phyloP scores from a whole-genome alignment of 2,113 vertebrate genomes.

The Falco punctatus region DNA sequence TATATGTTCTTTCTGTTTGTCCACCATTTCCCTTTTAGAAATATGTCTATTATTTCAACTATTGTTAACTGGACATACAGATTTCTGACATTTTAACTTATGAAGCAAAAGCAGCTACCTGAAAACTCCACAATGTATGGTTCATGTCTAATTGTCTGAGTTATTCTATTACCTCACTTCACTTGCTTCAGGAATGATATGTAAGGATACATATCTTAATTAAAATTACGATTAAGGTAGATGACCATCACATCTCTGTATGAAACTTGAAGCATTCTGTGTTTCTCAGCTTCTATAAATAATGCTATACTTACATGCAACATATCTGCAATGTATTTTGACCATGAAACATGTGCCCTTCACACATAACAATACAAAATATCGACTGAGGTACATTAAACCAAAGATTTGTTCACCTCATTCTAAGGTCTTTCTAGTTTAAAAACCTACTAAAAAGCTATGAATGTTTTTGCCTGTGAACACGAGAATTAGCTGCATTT shows the following conservation, averaged over 20 bases:
- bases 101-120: background rate
- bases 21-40: background rate
- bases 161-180: background rate
- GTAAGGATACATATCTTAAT: background rate
- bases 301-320: background rate
- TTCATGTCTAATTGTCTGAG: background rate
- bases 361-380: background rate
- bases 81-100: background rate
- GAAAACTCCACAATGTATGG: background rate
- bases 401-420: background rate
- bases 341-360: background rate
- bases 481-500: background rate
- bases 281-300: background rate
- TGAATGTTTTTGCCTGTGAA: background rate
- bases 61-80: background rate
- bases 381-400: background rate
- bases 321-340: background rate
- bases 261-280: background rate
- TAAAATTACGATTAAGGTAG: background rate
- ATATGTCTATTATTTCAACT: background rate
- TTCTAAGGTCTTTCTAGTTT: background rate
- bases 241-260: background rate
- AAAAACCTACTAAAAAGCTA: background rate
- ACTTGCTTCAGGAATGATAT: background rate
- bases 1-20: background rate